Base-by-base conservation (phyloP, 1,140 invertebrate genomes). In the Cryptotermes secundus region DNA sequence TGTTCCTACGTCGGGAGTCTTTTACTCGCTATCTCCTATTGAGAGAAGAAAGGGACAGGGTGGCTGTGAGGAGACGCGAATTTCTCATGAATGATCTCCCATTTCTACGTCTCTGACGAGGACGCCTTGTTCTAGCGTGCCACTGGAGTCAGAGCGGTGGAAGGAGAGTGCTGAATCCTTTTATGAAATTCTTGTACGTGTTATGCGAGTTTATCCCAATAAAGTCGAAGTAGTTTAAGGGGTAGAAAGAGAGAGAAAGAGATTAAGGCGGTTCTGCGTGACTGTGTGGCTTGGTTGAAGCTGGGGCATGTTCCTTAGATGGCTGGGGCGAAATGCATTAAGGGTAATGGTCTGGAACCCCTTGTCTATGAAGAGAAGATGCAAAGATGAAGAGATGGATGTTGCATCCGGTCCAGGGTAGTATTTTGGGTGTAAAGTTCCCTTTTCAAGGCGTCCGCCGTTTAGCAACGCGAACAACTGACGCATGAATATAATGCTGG, bases 151-250 rank as follows among this genome's bases (percentile, higher is more conserved):
- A 38, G 79, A 16, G 24, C 34, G 1, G 31, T 26, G 35, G 38
- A 81, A n/a, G 35, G 80, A 36, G 81, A n/a, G 42, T 42, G 36
- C 42, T 31, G 36, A 82, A 82, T 82, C 81, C 45, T 82, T 82
- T 82, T 82, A 82, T 82, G 81, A 82, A 82, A 82, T 82, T 82
- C 81, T 82, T 82, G 81, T 82, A 82, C 81, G 81, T 82, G 81
- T 82, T 82, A 82, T 82, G 81, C 38, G 81, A 42, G 81, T 49
- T 82, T 82, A 49, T 82, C 38, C 81, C 81, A 82, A 82, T 82
- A 82, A 45, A 82, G 59, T 72, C 59, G 59, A 72, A 72, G 59
- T n/a, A 72, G 59, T 72, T 72, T 72, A 72, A 72, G 59, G 59
- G 59, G 59, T 31, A 72, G 59, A 72, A 72, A n/a, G 59, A 72